A percentile compares a stretch with the other conserved stretches of the same genome.
phyloP scores from a whole-genome alignment of 1,140 invertebrate genomes.

The Wiebesia pumilae region DNA sequence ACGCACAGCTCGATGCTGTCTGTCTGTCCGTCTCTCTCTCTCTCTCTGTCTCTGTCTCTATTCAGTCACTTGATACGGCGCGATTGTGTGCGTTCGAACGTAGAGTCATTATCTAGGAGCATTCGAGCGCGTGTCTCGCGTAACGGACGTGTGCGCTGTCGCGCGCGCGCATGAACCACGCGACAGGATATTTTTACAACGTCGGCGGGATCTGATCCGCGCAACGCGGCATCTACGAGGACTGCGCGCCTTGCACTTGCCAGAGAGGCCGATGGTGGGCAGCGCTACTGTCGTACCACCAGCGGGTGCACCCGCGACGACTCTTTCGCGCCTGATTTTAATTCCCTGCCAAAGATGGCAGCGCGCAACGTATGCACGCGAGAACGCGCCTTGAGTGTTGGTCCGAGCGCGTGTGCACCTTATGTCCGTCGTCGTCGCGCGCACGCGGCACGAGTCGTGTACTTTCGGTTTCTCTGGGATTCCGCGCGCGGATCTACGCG shows the following conservation, averaged over 20 bases:
- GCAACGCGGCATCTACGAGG: conserved; percentile 9
- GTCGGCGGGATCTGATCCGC: conserved; percentile 34
- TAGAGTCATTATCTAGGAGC: too few species aligned
- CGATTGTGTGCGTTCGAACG: neutral
- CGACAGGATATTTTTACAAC: too few species aligned
- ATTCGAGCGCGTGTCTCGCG: too few species aligned
- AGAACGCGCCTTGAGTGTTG: too few species aligned
- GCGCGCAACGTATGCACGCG: conserved; percentile 53
- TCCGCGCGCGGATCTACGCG: neutral
- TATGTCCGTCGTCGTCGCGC: neutral
- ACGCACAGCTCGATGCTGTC: neutral
- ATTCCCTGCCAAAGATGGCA: conserved; percentile 69
- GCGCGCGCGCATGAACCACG: too few species aligned
- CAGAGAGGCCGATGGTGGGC: too few species aligned
- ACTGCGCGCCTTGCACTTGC: neutral
- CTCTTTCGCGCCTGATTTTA: conserved; percentile 44
- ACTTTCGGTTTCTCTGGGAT: neutral
- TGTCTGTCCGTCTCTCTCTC: conserved; percentile 10
- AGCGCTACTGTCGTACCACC: neutral
- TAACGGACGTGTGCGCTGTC: too few species aligned
- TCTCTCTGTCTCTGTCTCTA: neutral
- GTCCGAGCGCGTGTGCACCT: too few species aligned
- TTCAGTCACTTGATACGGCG: conserved; percentile 4
- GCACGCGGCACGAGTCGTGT: neutral
- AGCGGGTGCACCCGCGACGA: conserved; percentile 33